phyloP scores from a whole-genome alignment of 2,113 vertebrate species.

The Heterotis niloticus region DNA sequence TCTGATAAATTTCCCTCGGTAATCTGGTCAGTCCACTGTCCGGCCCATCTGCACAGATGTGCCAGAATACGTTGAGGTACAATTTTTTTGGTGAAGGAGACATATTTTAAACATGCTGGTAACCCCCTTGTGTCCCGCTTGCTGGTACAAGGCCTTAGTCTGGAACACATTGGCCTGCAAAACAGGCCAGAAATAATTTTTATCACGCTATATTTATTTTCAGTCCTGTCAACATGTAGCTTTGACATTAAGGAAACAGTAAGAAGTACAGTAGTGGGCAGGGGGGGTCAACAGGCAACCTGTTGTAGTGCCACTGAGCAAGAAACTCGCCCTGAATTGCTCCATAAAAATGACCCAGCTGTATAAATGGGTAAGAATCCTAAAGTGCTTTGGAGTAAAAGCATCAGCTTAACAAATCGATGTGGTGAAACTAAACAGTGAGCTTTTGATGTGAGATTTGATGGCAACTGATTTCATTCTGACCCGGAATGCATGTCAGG shows the following conservation, averaged over 20 bases:
- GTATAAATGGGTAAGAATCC: no score
- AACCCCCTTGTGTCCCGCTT: slow-evolving; percentile 11
- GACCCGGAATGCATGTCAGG: no score
- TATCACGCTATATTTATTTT: background rate
- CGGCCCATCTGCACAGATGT: background rate
- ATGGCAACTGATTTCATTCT: no score
- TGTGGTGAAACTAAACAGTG: no score
- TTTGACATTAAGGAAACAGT: background rate
- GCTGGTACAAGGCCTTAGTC: slow-evolving; percentile 9
- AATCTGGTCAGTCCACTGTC: background rate
- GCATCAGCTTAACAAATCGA: no score
- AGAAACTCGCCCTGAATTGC: no score
- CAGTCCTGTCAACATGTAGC: background rate
- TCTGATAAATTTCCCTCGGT: background rate
- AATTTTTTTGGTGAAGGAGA: background rate
- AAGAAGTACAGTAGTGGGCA: no score
- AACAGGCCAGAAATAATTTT: slow-evolving; percentile 20
- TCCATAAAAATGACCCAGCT: no score
- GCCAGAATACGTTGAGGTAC: background rate
- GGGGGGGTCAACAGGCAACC: no score
- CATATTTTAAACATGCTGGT: slow-evolving; percentile 12
- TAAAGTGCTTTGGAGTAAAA: no score
- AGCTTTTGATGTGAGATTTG: no score
- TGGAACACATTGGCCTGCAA: slow-evolving; percentile 18
- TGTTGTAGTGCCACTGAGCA: no score